Evolutionary conservation across 1,140 invertebrate species (phyloP).

Genomic region (Plodia interpunctella): DNA sequence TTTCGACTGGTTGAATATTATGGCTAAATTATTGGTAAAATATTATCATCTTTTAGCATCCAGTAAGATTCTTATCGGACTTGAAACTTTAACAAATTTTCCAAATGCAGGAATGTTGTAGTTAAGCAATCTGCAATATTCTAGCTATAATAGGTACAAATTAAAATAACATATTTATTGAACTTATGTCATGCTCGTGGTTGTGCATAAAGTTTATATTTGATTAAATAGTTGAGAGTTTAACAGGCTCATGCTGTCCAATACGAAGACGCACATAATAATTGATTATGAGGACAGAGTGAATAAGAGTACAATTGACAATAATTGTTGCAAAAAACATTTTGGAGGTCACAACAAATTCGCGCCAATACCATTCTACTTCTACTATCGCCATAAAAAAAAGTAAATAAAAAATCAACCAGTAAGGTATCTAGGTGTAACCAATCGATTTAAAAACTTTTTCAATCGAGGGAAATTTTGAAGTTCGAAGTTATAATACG

Average conservation of each 20-base stretch:
- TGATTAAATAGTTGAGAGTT: slow-evolving; percentile 16
- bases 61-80: neutral
- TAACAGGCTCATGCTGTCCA: slow-evolving; percentile 18
- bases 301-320: slow-evolving; percentile 45
- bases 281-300: slow-evolving; percentile 50
- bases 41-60: no score
- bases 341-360: slow-evolving; percentile 35
- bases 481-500: slow-evolving; percentile 42
- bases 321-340: slow-evolving; percentile 60
- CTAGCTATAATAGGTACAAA: no score
- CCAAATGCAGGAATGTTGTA: no score
- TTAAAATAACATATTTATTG: no score
- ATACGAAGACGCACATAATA: slow-evolving; percentile 35
- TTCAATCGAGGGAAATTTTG: slow-evolving; percentile 35
- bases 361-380: slow-evolving; percentile 11
- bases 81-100: no score
- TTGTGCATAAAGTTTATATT: neutral
- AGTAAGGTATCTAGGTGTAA: slow-evolving; percentile 1
- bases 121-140: no score
- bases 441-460: slow-evolving; percentile 17
- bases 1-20: no score
- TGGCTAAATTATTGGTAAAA: no score
- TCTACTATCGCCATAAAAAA: neutral
- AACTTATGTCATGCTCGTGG: neutral
- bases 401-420: slow-evolving; percentile 16